A percentile compares a stretch with the other conserved stretches of the same genome.
phyloP scores from a whole-genome alignment of 1,140 invertebrate genomes.

The Tetramorium parvispinum region DNA sequence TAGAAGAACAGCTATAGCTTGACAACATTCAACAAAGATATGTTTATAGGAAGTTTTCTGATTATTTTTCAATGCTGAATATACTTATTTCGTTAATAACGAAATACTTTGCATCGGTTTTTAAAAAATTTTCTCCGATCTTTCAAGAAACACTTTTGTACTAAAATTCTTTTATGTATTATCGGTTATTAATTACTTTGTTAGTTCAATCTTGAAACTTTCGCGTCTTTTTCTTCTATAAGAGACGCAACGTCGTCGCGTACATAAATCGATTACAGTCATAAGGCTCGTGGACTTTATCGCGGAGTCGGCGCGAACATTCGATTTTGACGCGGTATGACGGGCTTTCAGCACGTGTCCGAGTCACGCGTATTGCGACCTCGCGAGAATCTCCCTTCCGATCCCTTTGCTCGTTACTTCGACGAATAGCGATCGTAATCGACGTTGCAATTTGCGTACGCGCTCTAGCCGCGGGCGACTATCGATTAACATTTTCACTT shows the following conservation, averaged over 20 bases:
- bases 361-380: slow-evolving; percentile 58
- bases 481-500: slow-evolving; percentile 31
- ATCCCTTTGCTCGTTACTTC: slow-evolving; percentile 42
- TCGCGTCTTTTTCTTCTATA: background rate
- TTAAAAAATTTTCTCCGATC: background rate
- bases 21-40: background rate
- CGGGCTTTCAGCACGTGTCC: slow-evolving; percentile 74
- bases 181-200: background rate
- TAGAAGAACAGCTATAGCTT: background rate
- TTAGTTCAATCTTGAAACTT: background rate
- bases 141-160: background rate
- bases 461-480: slow-evolving; percentile 16
- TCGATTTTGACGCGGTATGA: slow-evolving; percentile 78
- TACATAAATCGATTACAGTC: slow-evolving; percentile 49
- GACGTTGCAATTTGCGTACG: background rate
- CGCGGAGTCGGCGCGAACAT: slow-evolving; percentile 47
- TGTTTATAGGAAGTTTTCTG: background rate
- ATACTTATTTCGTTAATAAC: background rate
- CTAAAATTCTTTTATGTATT: background rate
- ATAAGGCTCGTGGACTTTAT: slow-evolving; percentile 62
- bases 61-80: background rate
- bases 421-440: slow-evolving; percentile 17
- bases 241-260: slow-evolving; percentile 38
- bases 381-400: slow-evolving; percentile 55
- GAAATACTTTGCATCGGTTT: background rate